Evolutionary conservation across 2,888 invertebrate genomes (phyloP), one percentile per base, ranked within the genome.

Genomic region (Andrena trimmerana): DNA sequence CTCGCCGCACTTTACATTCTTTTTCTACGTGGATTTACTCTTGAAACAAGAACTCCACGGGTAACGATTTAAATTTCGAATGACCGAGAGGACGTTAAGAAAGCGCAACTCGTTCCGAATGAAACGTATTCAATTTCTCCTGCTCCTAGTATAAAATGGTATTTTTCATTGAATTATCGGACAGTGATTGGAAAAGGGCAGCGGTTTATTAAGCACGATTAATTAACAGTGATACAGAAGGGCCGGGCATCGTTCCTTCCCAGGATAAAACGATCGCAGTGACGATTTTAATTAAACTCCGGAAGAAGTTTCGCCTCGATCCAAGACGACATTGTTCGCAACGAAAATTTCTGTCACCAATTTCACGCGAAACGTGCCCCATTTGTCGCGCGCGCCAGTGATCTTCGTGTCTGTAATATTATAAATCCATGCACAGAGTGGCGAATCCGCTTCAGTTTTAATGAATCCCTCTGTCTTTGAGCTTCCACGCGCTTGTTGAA

Each of bases 251-350:
- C n/a, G 20, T 29, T 24, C 29, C 13, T 27, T 16, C n/a, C 10
- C 2, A 3, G 10, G 27, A 60, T 50, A 31, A 50, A 70, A 57
- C 42, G 24, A 20, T 59, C 29, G 50, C 36, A 33, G 57, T 48
- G 10, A 42, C 33, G 50, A 31, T 60, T 79, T 77, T 66, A 66
- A 70, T 79, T 69, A 66, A 76, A 65, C 33, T 60, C 31, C 16
- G 50, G 60, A 66, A 76, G 27, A 76, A 52, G 24, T 31, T 52
- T 29, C 24, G 31, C 31, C n/a, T 20, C 13, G 6, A 42, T 24
- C 29, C 42, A 27, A 48, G 27, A 24, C n/a, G 7, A 16, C 42
- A n/a, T 65, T 16, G 27, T 42, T 27, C 48, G 42, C 48, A 6
- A 24, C 48, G n/a, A 16, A 54, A 20, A 29, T 65, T 57, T 65